Conservation (phyloP, 1,140 invertebrate species). For the Nilaparvata lugens region DNA sequence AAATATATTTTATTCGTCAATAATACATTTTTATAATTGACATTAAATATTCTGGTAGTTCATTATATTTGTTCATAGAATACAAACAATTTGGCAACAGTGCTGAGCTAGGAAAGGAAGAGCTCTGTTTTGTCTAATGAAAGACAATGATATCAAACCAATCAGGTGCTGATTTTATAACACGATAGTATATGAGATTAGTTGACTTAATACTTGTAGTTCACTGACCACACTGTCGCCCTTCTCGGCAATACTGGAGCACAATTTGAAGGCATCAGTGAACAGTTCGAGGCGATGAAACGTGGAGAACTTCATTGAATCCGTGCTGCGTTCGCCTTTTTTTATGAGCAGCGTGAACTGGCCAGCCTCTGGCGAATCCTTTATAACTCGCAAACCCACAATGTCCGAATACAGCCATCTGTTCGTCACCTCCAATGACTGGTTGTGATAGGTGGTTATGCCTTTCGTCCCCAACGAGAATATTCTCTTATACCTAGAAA, state of each 20-base stretch:
- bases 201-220: too few relatives aligned
- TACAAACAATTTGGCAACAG: too few relatives aligned
- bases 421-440: slow-evolving; percentile 91
- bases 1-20: too few relatives aligned
- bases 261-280: slow-evolving; percentile 79
- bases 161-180: too few relatives aligned
- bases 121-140: too few relatives aligned
- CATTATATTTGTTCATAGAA: too few relatives aligned
- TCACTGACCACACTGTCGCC: slow-evolving; percentile 62
- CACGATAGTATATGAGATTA: too few relatives aligned
- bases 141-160: too few relatives aligned
- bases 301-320: slow-evolving; percentile 95
- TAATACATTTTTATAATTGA: too few relatives aligned
- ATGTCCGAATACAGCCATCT: slow-evolving; percentile 83
- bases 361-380: slow-evolving; percentile 33
- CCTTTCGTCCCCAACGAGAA: slow-evolving; percentile 93
- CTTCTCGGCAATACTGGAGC: slow-evolving; percentile 68
- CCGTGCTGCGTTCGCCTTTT: slow-evolving; percentile 64
- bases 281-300: slow-evolving; percentile 88
- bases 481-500: slow-evolving; percentile 85
- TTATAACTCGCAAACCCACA: slow-evolving; percentile 54
- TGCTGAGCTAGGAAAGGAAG: too few relatives aligned
- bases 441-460: slow-evolving; percentile 95
- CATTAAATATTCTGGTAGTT: too few relatives aligned
- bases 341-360: slow-evolving; percentile 79